Base-by-base conservation (phyloP, 2,113 vertebrate genomes). In the Guaruba guarouba region DNA sequence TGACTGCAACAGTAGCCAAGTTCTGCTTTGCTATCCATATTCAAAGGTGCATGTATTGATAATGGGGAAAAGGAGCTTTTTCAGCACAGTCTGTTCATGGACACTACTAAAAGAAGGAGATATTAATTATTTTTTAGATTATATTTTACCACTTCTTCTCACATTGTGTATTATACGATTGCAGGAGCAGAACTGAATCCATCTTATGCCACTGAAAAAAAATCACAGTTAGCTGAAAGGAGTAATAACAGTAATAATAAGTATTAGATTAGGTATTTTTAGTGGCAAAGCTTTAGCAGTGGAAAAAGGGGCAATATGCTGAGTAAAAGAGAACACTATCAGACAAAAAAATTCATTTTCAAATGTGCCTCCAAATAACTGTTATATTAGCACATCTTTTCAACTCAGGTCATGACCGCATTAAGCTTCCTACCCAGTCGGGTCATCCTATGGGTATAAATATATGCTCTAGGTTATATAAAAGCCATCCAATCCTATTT, bases 401-500 rank as follows among this genome's bases (percentile, higher is more conserved):
- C 77, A 87, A 49, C 70, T 63, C 1, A 1, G 96, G 89, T 95
- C 90, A 83, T 49, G 75, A 71, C 57, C 68, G 33, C 84, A 63
- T 90, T 95, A 94, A 96, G 49, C 75, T 95, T 93, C 74, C 88
- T 64, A 62, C 23, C 39, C 57, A 35, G 37, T 43, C 70, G 23
- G 89, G 81, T 63, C 31, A 6, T 70, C 54, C 69, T 75, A 4
- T 37, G 54, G 31, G 79, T 93, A 87, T 91, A 96, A 95, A 96
- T 85, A 91, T 5, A 77, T 82, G 37, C n/a, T 68, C 37, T n/a
- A 78, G 82, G 78, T 95, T 93, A 95, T 82, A 85, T 86, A 96
- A 96, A 96, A 87, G 67, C 55, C 78, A 70, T 63, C 67, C 85
- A 96, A 96, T 97, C 96, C 94, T 91, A 96, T 97, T 96, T 96